phyloP scores from a whole-genome alignment of 2,113 vertebrate species.

The Sylvilagus bachmani region DNA sequence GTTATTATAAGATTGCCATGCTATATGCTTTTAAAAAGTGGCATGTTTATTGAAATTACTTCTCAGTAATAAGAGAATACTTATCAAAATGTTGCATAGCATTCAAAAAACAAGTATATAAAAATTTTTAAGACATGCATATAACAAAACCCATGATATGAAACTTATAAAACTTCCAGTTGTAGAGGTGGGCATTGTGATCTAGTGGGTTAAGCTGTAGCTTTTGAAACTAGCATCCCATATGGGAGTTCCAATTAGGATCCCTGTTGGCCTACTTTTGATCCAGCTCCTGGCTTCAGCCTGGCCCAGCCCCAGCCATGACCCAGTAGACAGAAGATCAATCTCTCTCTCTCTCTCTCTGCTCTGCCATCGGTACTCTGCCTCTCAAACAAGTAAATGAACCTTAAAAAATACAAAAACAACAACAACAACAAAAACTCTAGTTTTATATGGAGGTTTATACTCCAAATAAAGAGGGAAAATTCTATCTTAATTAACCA shows the following conservation, averaged over 20 bases:
- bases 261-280: too few relatives aligned
- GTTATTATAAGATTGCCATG: not conserved
- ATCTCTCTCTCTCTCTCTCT: too few relatives aligned
- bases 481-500: slow-evolving; percentile 27
- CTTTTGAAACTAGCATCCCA: too few relatives aligned
- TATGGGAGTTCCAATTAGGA: too few relatives aligned
- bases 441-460: not conserved
- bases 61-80: not conserved
- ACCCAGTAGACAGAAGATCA: too few relatives aligned
- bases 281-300: too few relatives aligned
- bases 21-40: not conserved
- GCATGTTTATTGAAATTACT: not conserved
- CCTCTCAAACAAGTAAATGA: too few relatives aligned
- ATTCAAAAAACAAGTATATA: not conserved
- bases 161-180: not conserved
- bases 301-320: too few relatives aligned
- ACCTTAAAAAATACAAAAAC: too few relatives aligned
- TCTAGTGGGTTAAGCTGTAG: too few relatives aligned
- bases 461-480: slow-evolving; percentile 40
- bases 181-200: too few relatives aligned
- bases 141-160: not conserved
- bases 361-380: too few relatives aligned
- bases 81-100: not conserved
- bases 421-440: not conserved
- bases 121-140: not conserved